These are phyloP conservation scores for Bombus confusus DNA, from an alignment of 1,140 invertebrate species.

Conservation along the genomic window DNA sequence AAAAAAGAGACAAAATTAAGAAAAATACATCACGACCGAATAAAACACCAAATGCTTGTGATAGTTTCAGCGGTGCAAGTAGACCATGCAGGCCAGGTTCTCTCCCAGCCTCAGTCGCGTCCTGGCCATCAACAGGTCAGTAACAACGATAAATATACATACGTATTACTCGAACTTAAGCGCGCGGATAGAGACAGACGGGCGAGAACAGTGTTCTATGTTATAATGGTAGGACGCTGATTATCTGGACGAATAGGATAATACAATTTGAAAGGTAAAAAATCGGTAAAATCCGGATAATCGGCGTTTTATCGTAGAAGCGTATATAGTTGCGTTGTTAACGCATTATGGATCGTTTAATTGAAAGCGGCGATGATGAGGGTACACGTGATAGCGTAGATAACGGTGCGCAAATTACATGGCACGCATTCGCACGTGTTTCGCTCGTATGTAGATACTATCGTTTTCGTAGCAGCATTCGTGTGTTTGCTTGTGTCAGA, in stretches of 20 bases:
- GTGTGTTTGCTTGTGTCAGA: background rate
- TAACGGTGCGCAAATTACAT: conserved; percentile 6
- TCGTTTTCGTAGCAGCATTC: background rate
- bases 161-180: conserved; percentile 45
- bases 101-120: conserved; percentile 81
- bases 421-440: conserved; percentile 19
- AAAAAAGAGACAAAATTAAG: conserved; percentile 38
- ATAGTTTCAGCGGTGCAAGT: conserved; percentile 82
- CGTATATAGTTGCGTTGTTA: background rate
- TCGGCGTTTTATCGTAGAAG: background rate
- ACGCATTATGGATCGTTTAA: background rate
- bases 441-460: background rate
- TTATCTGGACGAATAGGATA: background rate
- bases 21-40: conserved; percentile 65
- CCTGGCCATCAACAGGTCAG: conserved; percentile 82
- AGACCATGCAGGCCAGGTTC: conserved; percentile 82
- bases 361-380: background rate
- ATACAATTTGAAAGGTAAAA: background rate
- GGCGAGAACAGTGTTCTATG: background rate
- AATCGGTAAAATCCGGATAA: background rate
- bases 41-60: conserved; percentile 80
- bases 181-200: conserved; percentile 30
- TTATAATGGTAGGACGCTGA: background rate
- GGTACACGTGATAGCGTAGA: conserved; percentile 17
- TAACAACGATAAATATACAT: conserved; percentile 77